Base-by-base conservation (phyloP, 2,113 vertebrate species). In the Cygnus atratus region DNA sequence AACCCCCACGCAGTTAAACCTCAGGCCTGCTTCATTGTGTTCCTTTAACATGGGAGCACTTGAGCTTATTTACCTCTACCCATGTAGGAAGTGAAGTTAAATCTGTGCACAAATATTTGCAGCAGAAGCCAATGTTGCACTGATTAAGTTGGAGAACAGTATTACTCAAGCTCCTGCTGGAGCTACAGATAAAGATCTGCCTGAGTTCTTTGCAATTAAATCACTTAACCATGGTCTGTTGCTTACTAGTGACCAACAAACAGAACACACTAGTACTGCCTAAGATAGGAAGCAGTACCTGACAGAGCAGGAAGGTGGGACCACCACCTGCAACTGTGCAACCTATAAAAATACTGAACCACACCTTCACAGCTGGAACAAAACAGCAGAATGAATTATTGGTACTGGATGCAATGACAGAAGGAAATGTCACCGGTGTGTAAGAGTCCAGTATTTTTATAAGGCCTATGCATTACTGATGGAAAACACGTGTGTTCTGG, bases 121-220 rank as follows among this genome's bases (percentile, higher is more conserved):
- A 54, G 44, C 63, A 82, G 35, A 54, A 87, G 29, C 48, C 22
- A 29, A 41, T 87, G 58, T 70, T 89, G 33, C 48, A 76, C 26
- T 39, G 48, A 26, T 39, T 73, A 59, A 61, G 12, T n/a, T 88
- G 43, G 13, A 66, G n/a, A 86, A 57, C 20, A 73, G 43, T 54
- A 67, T 93, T 86, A 63, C 46, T 62, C n/a, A 81, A 73, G 33
- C 50, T 94, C 71, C 41, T 73, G 3, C 33, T 72, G 26, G 46
- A 81, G 70, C 77, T 87, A 10, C 46, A 76, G 86, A 62, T 86
- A 58, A 85, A 74, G 66, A 87, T 84, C 89, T 91, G 65, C 44
- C 39, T 61, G 35, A 82, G 73, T 76, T 78, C 77, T 70, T 87
- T 87, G 54, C 48, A 89, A n/a, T 91, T 93, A 93, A 92, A 76